Evolutionary conservation across 2,797 vertebrate species (phyloP), one percentile per base, ranked within the genome.

Genomic region (Sciurus vulgaris): DNA sequence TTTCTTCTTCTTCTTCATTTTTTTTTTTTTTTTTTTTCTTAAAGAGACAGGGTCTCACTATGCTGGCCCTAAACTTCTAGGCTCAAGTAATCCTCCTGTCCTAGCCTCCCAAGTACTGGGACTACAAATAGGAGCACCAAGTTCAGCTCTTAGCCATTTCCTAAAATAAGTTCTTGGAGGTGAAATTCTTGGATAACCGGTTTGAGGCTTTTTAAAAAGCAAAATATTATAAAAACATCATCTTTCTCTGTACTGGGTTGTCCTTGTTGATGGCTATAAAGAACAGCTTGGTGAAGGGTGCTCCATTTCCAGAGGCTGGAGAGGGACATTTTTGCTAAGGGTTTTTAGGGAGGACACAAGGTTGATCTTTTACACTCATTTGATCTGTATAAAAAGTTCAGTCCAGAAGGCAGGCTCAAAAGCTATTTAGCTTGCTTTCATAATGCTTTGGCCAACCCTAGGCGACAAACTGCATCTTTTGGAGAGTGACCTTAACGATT

Each of bases 201-300:
- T 89, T 82, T 70, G 85, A 82, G 13, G 9, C n/a, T 73, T 86
- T 41, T 47, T 49, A 24, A 26, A 92, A 85, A 89, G 67, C 15
- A 88, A 93, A 96, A 67, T 82, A 92, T 49, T 83, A 0, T 35
- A 82, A 92, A 89, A 73, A 35, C 15, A 84, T 26, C 7, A 35
- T 15, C 5, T 82, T 38, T 85, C 63, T 78, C 49, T 86, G 63
- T 69, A 47, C 35, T 72, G 87, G 59, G 49, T 82, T 91, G n/a
- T 93, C 54, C 15, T 89, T 70, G 28, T 20, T 38, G 54, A 65
- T 59, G n/a, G 22, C 11, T 91, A 30, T 28, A 49, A 30, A 77
- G 49, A 56, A 38, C 76, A 78, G 44, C 59, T 78, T 63, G 59
- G 41, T n/a, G 67, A 74, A 38, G 79, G 41, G 12, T 5, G 0